These are phyloP conservation scores for Pantherophis vulpinus DNA, from an alignment of 2,797 vertebrate species.

Conservation along the genomic window DNA sequence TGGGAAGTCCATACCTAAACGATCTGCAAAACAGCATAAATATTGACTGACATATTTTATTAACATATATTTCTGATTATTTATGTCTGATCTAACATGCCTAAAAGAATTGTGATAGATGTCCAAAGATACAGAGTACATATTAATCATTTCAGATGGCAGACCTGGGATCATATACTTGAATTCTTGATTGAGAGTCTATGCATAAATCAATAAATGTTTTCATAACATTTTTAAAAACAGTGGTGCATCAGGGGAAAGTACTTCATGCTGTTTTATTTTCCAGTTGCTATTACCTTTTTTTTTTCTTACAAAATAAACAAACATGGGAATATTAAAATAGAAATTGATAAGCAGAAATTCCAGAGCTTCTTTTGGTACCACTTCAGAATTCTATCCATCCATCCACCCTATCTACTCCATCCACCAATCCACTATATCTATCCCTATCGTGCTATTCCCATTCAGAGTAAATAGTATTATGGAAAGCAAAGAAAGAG, in stretches of 20 bases:
- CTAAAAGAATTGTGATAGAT: background rate
- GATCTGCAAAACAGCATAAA: conserved; percentile 11
- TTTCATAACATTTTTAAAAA: background rate
- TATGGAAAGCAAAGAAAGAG: no score
- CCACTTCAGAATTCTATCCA: background rate
- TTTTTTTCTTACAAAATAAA: background rate
- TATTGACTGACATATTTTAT: background rate
- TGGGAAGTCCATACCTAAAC: background rate
- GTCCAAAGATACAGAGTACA: background rate
- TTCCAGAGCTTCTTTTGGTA: background rate
- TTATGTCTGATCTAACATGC: background rate
- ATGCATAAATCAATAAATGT: background rate
- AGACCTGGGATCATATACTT: background rate
- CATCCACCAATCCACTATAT: background rate
- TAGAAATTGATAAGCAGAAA: background rate
- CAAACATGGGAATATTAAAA: background rate
- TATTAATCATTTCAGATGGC: background rate
- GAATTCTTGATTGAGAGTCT: background rate
- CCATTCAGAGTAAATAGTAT: background rate
- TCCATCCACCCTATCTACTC: background rate
- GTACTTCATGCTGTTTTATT: background rate
- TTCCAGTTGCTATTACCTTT: background rate
- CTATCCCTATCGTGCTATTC: background rate
- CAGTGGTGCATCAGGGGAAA: background rate
- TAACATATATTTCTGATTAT: background rate